Percentiles rank a stretch among this genome's conserved stretches.
Evolutionary conservation across 2,888 invertebrate genomes (phyloP).

Genomic region (Cosmia trapezina): DNA sequence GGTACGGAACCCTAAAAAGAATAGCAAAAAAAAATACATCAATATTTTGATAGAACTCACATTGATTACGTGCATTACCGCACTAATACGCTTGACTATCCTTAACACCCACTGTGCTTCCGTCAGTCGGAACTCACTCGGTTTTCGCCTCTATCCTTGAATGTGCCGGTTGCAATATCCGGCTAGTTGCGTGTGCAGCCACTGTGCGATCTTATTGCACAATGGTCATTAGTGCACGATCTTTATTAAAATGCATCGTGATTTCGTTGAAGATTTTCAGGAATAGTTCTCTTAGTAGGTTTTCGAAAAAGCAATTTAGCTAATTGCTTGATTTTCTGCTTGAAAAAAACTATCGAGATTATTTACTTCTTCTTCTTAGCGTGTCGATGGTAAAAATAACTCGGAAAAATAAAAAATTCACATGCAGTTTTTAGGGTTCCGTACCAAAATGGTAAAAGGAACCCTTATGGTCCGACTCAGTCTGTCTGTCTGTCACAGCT

Average conservation of each 20-base stretch:
- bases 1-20: too few species aligned
- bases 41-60: slow-evolving; percentile 15
- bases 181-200: slow-evolving; percentile 71
- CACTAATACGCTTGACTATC: slow-evolving; percentile 39
- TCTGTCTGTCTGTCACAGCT: too few species aligned
- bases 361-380: too few species aligned
- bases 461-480: too few species aligned
- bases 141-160: slow-evolving; percentile 70
- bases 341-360: too few species aligned
- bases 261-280: slow-evolving; percentile 16
- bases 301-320: neutral
- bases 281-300: neutral
- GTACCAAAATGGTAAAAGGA: too few species aligned
- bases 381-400: too few species aligned
- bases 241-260: slow-evolving; percentile 26
- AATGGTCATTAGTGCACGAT: slow-evolving; percentile 58
- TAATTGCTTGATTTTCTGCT: neutral
- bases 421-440: too few species aligned
- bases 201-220: slow-evolving; percentile 64
- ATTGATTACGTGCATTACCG: slow-evolving; percentile 45
- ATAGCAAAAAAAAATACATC: too few species aligned
- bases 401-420: too few species aligned
- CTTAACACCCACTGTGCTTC: slow-evolving; percentile 46
- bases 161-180: slow-evolving; percentile 73
- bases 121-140: slow-evolving; percentile 59